phyloP scores from a whole-genome alignment of 2,888 invertebrate genomes.

The Plutella xylostella region DNA sequence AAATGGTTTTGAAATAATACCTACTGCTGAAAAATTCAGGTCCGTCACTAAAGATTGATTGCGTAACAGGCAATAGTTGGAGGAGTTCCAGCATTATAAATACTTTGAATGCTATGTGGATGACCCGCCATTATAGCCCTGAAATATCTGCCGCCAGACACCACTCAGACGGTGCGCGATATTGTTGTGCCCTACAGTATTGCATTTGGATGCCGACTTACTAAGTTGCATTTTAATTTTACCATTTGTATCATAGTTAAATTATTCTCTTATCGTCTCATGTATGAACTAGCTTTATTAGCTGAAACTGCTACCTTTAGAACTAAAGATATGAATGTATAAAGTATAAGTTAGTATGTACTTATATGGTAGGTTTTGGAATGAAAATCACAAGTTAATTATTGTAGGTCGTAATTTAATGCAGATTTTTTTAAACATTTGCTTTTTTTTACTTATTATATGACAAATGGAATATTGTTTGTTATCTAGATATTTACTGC shows the following conservation, averaged over 20 bases:
- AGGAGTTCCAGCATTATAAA: neutral
- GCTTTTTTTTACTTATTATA: constrained; percentile 65
- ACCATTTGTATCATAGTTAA: too few relatives aligned
- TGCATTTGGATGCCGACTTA: too few relatives aligned
- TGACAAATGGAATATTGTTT: constrained; percentile 70
- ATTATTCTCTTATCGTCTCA: too few relatives aligned
- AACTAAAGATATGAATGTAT: too few relatives aligned
- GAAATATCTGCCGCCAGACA: neutral
- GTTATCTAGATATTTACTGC: constrained; percentile 66
- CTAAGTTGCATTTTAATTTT: too few relatives aligned
- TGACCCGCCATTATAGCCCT: neutral
- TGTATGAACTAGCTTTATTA: too few relatives aligned
- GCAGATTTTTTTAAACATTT: constrained; percentile 67
- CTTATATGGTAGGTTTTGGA: constrained; percentile 21
- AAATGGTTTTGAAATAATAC: too few relatives aligned
- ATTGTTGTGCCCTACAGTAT: neutral
- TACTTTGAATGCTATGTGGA: neutral
- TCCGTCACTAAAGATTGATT: constrained; percentile 5
- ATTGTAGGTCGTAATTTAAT: constrained; percentile 71
- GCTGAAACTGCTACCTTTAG: too few relatives aligned
- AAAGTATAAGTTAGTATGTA: too few relatives aligned
- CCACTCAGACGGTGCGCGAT: neutral
- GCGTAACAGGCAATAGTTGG: constrained; percentile 1
- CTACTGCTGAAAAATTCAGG: too few relatives aligned
- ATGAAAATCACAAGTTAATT: constrained; percentile 50